phyloP scores from a whole-genome alignment of 2,888 invertebrate genomes.

The Euplexia lucipara region DNA sequence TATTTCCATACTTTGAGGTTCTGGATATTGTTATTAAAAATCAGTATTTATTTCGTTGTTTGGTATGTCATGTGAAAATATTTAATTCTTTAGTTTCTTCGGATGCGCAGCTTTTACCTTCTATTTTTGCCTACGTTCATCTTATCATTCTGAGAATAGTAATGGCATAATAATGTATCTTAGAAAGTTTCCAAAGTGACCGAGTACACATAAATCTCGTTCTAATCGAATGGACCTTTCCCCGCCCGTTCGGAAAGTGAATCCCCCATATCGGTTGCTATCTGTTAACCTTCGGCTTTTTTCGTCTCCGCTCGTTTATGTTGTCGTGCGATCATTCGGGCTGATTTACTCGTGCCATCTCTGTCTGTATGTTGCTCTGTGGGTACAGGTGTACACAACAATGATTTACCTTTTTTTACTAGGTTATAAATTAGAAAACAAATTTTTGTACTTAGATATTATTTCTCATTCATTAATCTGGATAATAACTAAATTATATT shows the following conservation, averaged over 20 bases:
- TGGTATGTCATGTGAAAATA: background rate
- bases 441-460: too few species aligned
- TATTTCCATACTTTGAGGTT: too few species aligned
- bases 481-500: background rate
- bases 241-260: conserved; percentile 61
- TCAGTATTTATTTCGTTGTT: too few species aligned
- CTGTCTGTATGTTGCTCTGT: conserved; percentile 42
- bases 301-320: conserved; percentile 55
- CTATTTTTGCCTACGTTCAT: conserved; percentile 15
- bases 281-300: conserved; percentile 60
- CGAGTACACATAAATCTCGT: conserved; percentile 58
- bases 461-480: background rate
- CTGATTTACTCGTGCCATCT: conserved; percentile 63
- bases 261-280: conserved; percentile 59
- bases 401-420: conserved; percentile 6
- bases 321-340: conserved; percentile 61
- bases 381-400: conserved; percentile 35
- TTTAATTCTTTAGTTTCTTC: background rate
- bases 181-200: conserved; percentile 58
- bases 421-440: too few species aligned
- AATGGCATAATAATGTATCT: conserved; percentile 40
- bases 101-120: background rate
- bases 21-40: too few species aligned
- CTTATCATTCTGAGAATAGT: conserved; percentile 34
- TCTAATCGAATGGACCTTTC: conserved; percentile 64